Evolutionary conservation across 2,113 vertebrate genomes (phyloP).

Genomic region (Eretmochelys imbricata): DNA sequence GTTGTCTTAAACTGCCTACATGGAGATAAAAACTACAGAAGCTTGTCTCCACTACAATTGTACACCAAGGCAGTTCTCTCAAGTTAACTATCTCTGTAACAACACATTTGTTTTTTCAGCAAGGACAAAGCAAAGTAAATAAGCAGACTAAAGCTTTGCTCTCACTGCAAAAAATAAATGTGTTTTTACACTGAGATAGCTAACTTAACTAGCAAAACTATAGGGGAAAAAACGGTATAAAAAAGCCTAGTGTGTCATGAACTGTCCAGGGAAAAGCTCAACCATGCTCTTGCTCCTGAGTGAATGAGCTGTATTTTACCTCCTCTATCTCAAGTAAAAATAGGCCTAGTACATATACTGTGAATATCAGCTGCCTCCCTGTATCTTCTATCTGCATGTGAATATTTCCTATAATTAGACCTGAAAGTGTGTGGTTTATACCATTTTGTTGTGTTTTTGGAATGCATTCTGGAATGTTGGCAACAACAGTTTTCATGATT

Average conservation of each 20-base stretch:
- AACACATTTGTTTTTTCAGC: background rate
- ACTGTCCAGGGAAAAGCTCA: background rate
- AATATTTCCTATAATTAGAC: conserved; percentile 35
- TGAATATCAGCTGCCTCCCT: background rate
- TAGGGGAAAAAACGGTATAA: background rate
- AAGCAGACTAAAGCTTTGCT: background rate
- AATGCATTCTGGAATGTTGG: background rate
- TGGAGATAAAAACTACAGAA: background rate
- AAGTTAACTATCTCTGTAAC: background rate
- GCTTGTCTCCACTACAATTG: background rate
- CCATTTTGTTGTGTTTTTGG: conserved; percentile 1
- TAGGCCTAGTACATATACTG: background rate
- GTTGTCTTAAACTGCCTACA: background rate
- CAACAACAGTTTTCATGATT: background rate
- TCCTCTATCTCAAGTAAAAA: background rate
- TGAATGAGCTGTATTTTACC: background rate
- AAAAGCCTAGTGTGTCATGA: background rate
- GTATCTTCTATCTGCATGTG: conserved; percentile 54
- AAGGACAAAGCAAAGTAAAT: background rate
- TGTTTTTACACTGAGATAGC: background rate
- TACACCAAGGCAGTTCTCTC: background rate
- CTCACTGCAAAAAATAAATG: too few relatives aligned
- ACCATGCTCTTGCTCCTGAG: background rate
- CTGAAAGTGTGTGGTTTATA: background rate
- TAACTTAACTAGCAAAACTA: background rate